Evolutionary conservation across 2,888 invertebrate species (phyloP), one percentile per base, ranked within the genome.

Genomic region (Orthosia incerta): DNA sequence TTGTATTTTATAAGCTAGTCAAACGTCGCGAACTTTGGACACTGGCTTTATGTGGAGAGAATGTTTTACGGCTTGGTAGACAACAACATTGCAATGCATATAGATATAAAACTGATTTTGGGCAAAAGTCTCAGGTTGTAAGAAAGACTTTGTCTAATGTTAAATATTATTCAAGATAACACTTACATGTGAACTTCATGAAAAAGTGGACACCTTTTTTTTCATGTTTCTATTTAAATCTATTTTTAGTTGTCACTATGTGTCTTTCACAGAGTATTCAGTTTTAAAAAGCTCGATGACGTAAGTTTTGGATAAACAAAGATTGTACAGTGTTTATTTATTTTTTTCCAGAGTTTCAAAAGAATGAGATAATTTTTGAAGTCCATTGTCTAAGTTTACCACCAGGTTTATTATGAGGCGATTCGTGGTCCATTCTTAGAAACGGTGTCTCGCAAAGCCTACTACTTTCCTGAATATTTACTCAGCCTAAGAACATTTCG

Each of bases 1-100:
- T 31, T 63, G 79, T 78, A 76, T 80, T 83, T 76, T 76, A 61
- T 56, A 60, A 70, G 39, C 20, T 39, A 74, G 26, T 51, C 59
- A 56, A 73, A 70, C 20, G 31, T 26, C 62, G 51, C 7, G 16
- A 62, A 59, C 48, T 65, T 69, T 3, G n/a, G 18, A 55, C 26
- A 68, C 5, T 4, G 55, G 55, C 59, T 69, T 71, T 69, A 46
- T 53, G 51, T 51, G 26, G 45, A 9, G 12, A 15, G 55, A 74
- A 50, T 59, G 62, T 55, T 73, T 50, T 53, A 62, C 5, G n/a
- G 45, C 45, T 60, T 31, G 16, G 13, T 26, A 56, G 56, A 31
- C 26, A 70, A 31, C 45, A 13, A 45, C 0, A 23, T 3, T 15
- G 57, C 57, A 31, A 31, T 7, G 11, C 2, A 18, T 9, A 18